Conservation (phyloP, 2,113 vertebrate species). For the Ageneiosus marmoratus region DNA sequence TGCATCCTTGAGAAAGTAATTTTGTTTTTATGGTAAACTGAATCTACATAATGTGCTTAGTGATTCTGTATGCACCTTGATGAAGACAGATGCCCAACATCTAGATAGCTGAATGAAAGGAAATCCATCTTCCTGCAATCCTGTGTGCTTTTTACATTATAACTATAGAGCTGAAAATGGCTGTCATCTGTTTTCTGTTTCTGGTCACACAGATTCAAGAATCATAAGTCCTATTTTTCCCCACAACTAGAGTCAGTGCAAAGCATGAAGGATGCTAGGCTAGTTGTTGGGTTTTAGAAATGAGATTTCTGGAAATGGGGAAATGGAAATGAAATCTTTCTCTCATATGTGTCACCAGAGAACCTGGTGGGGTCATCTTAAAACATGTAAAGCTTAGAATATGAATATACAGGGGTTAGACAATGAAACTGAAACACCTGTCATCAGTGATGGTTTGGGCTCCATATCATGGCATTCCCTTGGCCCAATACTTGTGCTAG, state of each 20-base stretch:
- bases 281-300: neutral
- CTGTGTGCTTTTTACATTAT: neutral
- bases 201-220: neutral
- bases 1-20: neutral
- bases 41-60: constrained; percentile 31
- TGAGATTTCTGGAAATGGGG: neutral
- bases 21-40: constrained; percentile 32
- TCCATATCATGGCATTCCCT: no score
- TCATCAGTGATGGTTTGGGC: no score
- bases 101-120: constrained; percentile 24
- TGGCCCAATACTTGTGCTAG: no score
- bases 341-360: neutral
- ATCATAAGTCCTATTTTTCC: neutral
- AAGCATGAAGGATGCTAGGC: neutral
- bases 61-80: constrained; percentile 16
- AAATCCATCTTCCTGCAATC: constrained; percentile 36
- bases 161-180: neutral
- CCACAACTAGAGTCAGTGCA: no score
- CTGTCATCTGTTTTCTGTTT: neutral
- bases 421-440: no score
- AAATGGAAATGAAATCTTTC: neutral
- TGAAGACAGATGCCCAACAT: constrained; percentile 37
- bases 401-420: no score
- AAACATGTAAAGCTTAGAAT: neutral
- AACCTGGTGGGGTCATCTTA: neutral